phyloP scores from a whole-genome alignment of 2,113 vertebrate species.

The Oncorhynchus masou region DNA sequence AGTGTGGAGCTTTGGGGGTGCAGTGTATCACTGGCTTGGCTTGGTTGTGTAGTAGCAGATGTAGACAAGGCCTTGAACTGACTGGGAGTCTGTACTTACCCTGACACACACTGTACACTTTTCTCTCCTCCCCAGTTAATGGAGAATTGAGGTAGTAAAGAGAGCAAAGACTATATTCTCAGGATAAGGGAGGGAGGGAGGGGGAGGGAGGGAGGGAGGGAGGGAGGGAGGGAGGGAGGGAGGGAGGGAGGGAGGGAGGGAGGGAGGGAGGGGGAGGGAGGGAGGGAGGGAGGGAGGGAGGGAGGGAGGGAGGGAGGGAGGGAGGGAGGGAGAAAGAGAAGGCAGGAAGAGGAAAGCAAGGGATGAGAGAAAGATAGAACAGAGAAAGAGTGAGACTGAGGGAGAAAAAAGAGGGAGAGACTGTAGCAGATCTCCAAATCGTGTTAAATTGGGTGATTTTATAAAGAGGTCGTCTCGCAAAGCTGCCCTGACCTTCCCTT shows the following conservation, averaged over 20 bases:
- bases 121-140: neutral
- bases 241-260: too few species aligned
- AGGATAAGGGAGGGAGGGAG: too few species aligned
- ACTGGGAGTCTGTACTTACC: neutral
- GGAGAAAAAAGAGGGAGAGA: constrained; percentile 8
- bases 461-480: constrained; percentile 26
- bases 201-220: too few species aligned
- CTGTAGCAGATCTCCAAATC: neutral
- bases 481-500: neutral
- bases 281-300: too few species aligned
- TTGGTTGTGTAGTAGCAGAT: neutral
- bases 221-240: too few species aligned
- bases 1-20: neutral
- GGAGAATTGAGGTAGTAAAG: too few species aligned
- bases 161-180: too few species aligned
- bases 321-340: too few species aligned
- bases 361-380: neutral
- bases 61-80: neutral
- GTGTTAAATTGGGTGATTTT: constrained; percentile 14
- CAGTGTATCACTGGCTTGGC: neutral
- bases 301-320: too few species aligned
- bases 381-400: neutral
- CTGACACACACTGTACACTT: neutral
- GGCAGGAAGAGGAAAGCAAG: too few species aligned
- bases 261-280: too few species aligned